Evolutionary conservation across 2,113 vertebrate species (phyloP).

Genomic region (Pipra filicauda): DNA sequence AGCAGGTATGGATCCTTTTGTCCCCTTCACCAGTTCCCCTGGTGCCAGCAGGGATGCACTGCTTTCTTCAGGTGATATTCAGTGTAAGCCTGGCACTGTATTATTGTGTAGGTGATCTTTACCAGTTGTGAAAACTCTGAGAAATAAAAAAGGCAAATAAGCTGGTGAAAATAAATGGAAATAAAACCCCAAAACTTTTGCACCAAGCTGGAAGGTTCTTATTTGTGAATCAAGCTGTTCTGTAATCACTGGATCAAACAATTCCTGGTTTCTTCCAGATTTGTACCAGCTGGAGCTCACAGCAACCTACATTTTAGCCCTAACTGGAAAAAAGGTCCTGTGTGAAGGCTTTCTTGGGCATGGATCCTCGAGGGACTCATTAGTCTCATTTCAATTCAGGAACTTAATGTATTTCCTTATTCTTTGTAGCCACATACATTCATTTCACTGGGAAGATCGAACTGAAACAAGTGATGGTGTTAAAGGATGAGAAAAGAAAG

Average conservation of each 20-base stretch:
- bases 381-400: not conserved
- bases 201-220: not conserved
- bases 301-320: not conserved
- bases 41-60: not conserved
- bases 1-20: not conserved
- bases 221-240: not conserved
- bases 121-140: not conserved
- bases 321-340: not conserved
- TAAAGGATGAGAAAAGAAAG: not conserved
- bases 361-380: not conserved
- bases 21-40: not conserved
- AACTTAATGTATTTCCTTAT: not conserved
- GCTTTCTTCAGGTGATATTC: not conserved
- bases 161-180: not conserved
- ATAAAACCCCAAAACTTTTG: not conserved
- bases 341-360: not conserved
- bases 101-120: not conserved
- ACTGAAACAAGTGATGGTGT: not conserved
- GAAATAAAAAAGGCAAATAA: not conserved
- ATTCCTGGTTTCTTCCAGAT: not conserved
- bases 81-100: not conserved
- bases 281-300: not conserved
- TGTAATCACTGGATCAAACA: not conserved
- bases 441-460: not conserved
- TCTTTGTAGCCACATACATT: not conserved